Percentiles rank a stretch among this genome's conserved stretches.
Conservation (phyloP, 2,797 vertebrate genomes). For the Margarornis squamiger region DNA sequence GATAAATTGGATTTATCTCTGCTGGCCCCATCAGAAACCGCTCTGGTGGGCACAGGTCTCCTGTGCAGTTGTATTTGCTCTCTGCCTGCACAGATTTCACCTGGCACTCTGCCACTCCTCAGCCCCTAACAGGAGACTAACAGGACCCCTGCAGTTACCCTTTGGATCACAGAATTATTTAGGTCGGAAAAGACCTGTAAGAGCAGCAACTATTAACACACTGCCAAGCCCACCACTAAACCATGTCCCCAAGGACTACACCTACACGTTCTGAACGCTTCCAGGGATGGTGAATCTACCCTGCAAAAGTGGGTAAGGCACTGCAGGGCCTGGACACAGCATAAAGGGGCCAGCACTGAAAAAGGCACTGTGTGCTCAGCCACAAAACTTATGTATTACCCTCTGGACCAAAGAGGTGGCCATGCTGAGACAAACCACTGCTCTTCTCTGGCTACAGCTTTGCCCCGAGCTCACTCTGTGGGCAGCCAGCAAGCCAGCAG, state of each 20-base stretch:
- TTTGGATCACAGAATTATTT: not conserved
- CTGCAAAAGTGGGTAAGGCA: not conserved
- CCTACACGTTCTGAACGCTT: not conserved
- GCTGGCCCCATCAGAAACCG: not conserved
- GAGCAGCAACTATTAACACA: not conserved
- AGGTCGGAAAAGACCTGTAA: not conserved
- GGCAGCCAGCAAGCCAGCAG: not conserved
- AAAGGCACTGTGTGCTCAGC: not conserved
- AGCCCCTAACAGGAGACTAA: not conserved
- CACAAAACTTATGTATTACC: not conserved
- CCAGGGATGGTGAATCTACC: not conserved
- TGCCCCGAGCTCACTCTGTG: not conserved
- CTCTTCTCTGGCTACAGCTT: not conserved
- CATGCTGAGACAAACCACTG: rapidly evolving
- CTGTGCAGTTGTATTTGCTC: not conserved
- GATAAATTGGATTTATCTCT: not conserved
- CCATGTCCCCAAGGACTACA: not conserved
- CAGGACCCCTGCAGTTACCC: not conserved
- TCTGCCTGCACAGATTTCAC: not conserved
- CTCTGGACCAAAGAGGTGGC: not conserved
- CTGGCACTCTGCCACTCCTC: not conserved
- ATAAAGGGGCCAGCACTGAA: not conserved
- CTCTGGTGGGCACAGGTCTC: not conserved
- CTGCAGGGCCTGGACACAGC: not conserved
- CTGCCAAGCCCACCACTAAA: not conserved